phyloP scores from a whole-genome alignment of 2,797 vertebrate species.

The Balearica regulorum region DNA sequence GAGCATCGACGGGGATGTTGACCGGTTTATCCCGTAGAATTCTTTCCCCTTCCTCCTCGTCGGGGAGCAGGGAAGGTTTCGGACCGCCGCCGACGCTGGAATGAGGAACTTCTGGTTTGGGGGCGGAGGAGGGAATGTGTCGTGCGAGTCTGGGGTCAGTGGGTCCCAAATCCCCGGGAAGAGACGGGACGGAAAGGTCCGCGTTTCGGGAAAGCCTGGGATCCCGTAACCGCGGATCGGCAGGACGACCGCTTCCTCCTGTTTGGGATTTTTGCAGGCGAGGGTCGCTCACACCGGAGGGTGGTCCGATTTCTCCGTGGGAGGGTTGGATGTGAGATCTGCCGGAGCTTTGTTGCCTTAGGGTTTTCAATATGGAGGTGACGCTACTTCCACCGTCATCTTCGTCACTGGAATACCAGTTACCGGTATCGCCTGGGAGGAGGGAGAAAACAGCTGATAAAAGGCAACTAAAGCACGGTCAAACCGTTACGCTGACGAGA shows the following conservation, averaged over 20 bases:
- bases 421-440: conserved; percentile 86
- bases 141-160: conserved; percentile 59
- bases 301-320: neutral
- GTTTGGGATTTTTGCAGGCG: conserved; percentile 82
- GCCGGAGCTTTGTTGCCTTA: conserved; percentile 85
- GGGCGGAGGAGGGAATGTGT: neutral
- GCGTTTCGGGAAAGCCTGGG: conserved; percentile 79
- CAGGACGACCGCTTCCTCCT: conserved; percentile 54
- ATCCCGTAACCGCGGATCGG: conserved; percentile 83
- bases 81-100: neutral
- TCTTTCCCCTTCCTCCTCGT: conserved; percentile 90
- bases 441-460: too few species aligned
- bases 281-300: conserved; percentile 72
- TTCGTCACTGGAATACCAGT: conserved; percentile 97
- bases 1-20: conserved; percentile 85
- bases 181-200: neutral
- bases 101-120: conserved; percentile 74
- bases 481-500: fast-evolving
- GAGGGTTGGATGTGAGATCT: conserved; percentile 55
- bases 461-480: too few species aligned
- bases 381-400: conserved; percentile 92
- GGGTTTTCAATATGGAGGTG: conserved; percentile 89
- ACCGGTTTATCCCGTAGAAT: conserved; percentile 86
- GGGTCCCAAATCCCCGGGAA: conserved; percentile 10
- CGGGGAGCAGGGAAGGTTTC: conserved; percentile 73